These are phyloP conservation scores for Limnephilus auricula DNA, from an alignment of 2,888 invertebrate species.

Conservation along the genomic window DNA sequence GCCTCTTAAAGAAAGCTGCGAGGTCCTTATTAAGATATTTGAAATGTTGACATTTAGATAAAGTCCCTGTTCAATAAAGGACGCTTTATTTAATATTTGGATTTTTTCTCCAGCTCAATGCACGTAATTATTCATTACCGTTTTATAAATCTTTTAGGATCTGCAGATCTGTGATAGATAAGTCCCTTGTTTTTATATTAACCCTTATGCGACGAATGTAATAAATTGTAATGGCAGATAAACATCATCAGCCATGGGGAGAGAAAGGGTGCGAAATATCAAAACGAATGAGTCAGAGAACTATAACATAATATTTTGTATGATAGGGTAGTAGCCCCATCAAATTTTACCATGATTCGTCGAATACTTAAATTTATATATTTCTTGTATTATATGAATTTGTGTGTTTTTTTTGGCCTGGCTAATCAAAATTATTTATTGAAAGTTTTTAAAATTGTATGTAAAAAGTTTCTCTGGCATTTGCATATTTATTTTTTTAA, in stretches of 20 bases:
- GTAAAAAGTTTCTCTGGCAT: too few species aligned
- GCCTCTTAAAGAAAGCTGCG: too few species aligned
- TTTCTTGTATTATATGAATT: too few species aligned
- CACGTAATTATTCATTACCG: not conserved
- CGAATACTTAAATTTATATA: not conserved
- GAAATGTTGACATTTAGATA: too few species aligned
- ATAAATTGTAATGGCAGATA: conserved; percentile 6
- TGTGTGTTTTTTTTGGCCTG: too few species aligned
- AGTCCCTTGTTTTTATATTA: not conserved
- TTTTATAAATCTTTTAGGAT: not conserved
- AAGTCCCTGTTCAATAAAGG: not conserved
- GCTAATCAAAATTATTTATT: too few species aligned
- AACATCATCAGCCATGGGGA: conserved; percentile 22
- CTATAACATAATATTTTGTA: not conserved
- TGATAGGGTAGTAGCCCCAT: not conserved
- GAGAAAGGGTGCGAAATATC: conserved; percentile 18
- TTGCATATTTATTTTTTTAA: too few species aligned
- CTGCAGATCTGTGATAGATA: too few species aligned
- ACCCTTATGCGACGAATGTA: not conserved
- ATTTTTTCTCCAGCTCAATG: not conserved
- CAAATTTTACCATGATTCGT: not conserved
- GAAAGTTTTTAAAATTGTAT: too few species aligned
- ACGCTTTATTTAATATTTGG: not conserved
- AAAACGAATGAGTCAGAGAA: not conserved
- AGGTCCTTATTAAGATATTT: not conserved